Conservation (phyloP, 2,797 vertebrate genomes). For the Heteromormyrus szaboi region DNA sequence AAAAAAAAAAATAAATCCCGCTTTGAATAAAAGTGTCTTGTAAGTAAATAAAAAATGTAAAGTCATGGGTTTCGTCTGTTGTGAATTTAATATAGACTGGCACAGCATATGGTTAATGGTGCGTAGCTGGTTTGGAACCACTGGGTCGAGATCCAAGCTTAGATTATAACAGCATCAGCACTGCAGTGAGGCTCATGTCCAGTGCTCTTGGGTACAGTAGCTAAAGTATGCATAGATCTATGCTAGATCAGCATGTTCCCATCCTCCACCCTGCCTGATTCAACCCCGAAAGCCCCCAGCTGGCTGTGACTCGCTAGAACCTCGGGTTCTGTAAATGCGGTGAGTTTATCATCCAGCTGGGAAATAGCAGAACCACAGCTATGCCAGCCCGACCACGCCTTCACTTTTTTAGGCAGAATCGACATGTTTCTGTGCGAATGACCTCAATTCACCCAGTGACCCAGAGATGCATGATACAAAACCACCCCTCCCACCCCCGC, state of each 20-base stretch:
- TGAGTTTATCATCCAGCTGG: background rate
- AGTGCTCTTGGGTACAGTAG: background rate
- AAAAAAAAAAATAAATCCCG: background rate
- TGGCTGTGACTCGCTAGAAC: background rate
- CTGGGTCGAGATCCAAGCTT: background rate
- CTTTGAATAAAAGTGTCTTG: background rate
- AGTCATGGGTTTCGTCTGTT: background rate
- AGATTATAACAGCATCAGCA: background rate
- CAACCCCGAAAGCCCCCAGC: background rate
- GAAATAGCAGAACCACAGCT: background rate
- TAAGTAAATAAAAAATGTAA: background rate
- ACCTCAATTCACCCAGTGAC: slow-evolving; percentile 31
- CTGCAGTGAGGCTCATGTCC: background rate
- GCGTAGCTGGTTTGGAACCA: background rate
- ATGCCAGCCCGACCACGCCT: background rate
- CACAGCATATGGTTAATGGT: background rate
- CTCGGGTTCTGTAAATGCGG: background rate
- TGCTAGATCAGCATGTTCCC: background rate
- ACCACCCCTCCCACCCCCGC: background rate
- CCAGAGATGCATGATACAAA: slow-evolving; percentile 15
- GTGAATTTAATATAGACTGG: background rate
- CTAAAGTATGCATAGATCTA: background rate
- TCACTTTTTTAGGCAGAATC: background rate
- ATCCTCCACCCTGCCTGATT: background rate
- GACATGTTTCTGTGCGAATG: slow-evolving; percentile 5